Evolutionary conservation across 2,797 vertebrate species (phyloP), one percentile per base, ranked within the genome.

Genomic region (Spinibarbus caldwelli): DNA sequence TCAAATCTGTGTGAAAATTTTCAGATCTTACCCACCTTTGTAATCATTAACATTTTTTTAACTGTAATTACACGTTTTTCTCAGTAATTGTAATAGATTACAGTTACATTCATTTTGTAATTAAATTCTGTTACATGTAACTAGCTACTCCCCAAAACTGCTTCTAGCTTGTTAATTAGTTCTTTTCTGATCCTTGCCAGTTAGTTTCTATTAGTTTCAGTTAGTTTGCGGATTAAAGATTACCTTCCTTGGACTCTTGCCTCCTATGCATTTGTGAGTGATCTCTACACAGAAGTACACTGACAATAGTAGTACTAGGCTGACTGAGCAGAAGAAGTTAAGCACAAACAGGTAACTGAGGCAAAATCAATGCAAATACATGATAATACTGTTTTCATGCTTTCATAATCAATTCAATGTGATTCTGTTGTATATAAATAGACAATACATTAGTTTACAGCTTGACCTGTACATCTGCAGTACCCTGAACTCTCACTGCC

Each of bases 401-500:
- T 31, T 73, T 47, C 15, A 1, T 31, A n/a, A 76, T 76, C 34
- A 54, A 38, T 34, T n/a, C 11, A 4, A 2, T 36, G 11, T 62
- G 36, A 79, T 64, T 45, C 17, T 38, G 64, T 9, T 67, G 79
- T 70, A 15, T 52, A 21, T 11, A 45, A 64, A 45, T 64, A 43
- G 15, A 79, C 38, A 23, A 64, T 45, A 82, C 68, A 62, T 62
- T 59, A 14, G 41, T 57, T 72, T 66, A 54, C n/a, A 41, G 47
- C 23, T n/a, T 26, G 29, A 64, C 21, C 19, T 47, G 57, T 47
- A 29, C 45, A 36, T 73, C 68, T 79, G 62, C 77, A 29, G 45
- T 29, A 29, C 82, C 45, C 31, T 68, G 81, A 80, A 36, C 26
- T 83, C 84, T 71, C 34, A 26, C 19, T 45, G 77, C 43, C 72